Evolutionary conservation across 2,888 invertebrate genomes (phyloP).

Genomic region (Dryomyza anilis): DNA sequence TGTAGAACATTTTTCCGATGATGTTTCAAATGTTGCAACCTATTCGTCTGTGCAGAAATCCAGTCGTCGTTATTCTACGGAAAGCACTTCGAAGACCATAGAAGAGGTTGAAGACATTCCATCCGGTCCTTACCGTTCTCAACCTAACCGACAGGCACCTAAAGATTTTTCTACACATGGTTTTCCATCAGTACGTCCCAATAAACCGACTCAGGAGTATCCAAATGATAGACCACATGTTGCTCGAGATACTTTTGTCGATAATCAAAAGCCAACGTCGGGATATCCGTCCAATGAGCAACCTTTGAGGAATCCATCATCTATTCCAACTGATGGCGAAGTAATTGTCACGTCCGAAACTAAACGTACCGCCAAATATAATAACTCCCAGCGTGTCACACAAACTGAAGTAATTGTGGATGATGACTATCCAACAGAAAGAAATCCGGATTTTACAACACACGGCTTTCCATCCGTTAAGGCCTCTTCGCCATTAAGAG

Average conservation of each 20-base stretch:
- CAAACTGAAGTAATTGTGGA: slow-evolving; percentile 45
- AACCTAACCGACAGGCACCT: too few relatives aligned
- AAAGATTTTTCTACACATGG: slow-evolving; percentile 48
- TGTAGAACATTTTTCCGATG: slow-evolving; percentile 34
- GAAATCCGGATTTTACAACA: slow-evolving; percentile 37
- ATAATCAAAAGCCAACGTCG: background rate
- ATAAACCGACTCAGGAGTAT: slow-evolving; percentile 50
- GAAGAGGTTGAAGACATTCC: slow-evolving; percentile 42
- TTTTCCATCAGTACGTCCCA: slow-evolving; percentile 47
- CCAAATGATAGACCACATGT: slow-evolving; percentile 40
- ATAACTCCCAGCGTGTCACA: slow-evolving; percentile 44
- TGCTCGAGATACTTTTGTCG: too few relatives aligned
- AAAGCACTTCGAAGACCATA: slow-evolving; percentile 55
- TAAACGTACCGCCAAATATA: slow-evolving; percentile 47
- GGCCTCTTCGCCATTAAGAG: slow-evolving; percentile 11
- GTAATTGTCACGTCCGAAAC: slow-evolving; percentile 47
- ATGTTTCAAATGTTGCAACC: slow-evolving; percentile 42
- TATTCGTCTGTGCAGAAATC: slow-evolving; percentile 55
- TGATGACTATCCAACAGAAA: slow-evolving; percentile 31
- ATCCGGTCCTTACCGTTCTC: too few relatives aligned
- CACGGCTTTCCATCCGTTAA: slow-evolving; percentile 45
- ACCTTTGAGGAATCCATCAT: slow-evolving; percentile 10
- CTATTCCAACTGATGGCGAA: slow-evolving; percentile 31
- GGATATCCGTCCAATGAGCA: slow-evolving; percentile 14
- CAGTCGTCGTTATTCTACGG: slow-evolving; percentile 54